Evolutionary conservation across 2,797 vertebrate species (phyloP).

Genomic region (Bradypodion pumilum): DNA sequence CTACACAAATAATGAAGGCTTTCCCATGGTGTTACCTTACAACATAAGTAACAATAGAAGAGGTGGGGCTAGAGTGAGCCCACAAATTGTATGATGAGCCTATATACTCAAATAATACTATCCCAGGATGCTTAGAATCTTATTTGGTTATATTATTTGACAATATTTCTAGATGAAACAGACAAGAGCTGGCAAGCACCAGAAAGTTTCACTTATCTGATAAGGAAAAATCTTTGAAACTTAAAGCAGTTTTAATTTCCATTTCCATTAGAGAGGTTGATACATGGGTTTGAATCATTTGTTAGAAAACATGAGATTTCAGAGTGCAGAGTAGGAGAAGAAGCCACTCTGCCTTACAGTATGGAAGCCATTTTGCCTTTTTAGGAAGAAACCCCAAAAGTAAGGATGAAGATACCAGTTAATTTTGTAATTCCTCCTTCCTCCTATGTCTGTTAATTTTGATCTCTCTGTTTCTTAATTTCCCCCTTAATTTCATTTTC

Average conservation of each 20-base stretch:
- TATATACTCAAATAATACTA: no score
- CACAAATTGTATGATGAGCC: no score
- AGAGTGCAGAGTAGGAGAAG: neutral
- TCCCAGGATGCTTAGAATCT: no score
- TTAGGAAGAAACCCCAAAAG: neutral
- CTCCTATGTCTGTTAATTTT: neutral
- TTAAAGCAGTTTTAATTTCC: neutral
- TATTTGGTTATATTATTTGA: no score
- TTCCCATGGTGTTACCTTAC: no score
- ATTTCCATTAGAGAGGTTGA: neutral
- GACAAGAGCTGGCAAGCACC: no score
- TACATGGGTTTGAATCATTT: neutral
- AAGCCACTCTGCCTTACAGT: neutral
- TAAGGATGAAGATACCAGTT: neutral
- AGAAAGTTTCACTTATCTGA: neutral
- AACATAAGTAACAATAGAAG: no score
- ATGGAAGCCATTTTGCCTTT: neutral
- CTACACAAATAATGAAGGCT: no score
- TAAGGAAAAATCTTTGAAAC: neutral
- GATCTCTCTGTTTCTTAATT: no score
- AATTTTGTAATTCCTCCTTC: neutral
- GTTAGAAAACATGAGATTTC: neutral
- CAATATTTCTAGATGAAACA: neutral
- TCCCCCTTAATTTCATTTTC: no score
- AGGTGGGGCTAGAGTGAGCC: no score